Evolutionary conservation across 1,140 invertebrate genomes (phyloP).

Genomic region (Tetragonula clypearis): DNA sequence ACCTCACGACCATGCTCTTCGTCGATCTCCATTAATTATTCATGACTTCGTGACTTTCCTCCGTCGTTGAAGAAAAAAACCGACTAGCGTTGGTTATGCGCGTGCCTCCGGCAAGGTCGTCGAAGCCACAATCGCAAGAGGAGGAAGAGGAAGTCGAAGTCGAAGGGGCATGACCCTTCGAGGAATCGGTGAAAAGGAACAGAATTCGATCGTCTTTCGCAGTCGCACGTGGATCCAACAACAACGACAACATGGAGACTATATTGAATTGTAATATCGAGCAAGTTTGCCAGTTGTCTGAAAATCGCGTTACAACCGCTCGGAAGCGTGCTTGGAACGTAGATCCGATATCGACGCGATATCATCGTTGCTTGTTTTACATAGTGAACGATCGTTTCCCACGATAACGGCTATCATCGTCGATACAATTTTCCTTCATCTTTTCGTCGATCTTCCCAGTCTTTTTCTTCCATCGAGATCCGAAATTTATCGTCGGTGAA

Average conservation of each 20-base stretch:
- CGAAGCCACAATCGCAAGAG: background rate
- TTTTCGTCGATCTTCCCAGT: background rate
- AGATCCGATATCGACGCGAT: background rate
- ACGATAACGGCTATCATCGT: background rate
- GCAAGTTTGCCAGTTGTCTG: background rate
- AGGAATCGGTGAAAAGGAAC: background rate
- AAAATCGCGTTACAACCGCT: background rate
- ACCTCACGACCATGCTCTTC: slow-evolving; percentile 24
- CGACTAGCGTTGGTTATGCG: slow-evolving; percentile 44
- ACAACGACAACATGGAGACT: slow-evolving; percentile 70
- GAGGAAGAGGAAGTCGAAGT: slow-evolving; percentile 33
- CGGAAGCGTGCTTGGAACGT: no score
- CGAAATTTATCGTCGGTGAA: slow-evolving; percentile 53
- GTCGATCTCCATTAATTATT: slow-evolving; percentile 48
- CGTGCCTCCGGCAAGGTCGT: slow-evolving; percentile 43
- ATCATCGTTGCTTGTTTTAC: background rate
- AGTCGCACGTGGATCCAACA: slow-evolving; percentile 50
- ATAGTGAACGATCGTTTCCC: background rate
- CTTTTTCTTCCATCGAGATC: slow-evolving; percentile 30
- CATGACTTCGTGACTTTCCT: slow-evolving; percentile 39
- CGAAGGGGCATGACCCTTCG: slow-evolving; percentile 21
- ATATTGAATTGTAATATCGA: slow-evolving; percentile 75
- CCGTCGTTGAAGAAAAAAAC: slow-evolving; percentile 17
- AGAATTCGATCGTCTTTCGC: slow-evolving; percentile 34
- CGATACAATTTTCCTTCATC: slow-evolving; percentile 32